Percentiles rank a stretch among this genome's conserved stretches.
Conservation (phyloP, 2,113 vertebrate species). For the Solea solea region DNA sequence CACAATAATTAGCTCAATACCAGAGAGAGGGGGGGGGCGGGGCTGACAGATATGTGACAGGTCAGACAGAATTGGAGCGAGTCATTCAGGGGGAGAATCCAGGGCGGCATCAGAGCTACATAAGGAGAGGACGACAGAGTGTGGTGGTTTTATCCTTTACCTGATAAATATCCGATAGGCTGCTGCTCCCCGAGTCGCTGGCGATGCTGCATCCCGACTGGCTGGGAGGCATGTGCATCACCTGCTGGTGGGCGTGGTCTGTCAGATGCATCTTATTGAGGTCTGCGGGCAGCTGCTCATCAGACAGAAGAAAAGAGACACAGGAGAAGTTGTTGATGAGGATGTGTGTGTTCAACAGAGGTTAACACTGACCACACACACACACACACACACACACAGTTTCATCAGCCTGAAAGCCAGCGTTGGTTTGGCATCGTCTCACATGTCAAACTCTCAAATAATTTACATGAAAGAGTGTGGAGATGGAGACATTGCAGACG, state of each 20-base stretch:
- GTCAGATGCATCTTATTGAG: slow-evolving; percentile 97
- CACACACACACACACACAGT: neutral
- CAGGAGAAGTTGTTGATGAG: neutral
- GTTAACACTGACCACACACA: neutral
- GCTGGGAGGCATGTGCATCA: slow-evolving; percentile 91
- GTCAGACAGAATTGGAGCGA: slow-evolving; percentile 9
- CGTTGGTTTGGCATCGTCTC: slow-evolving; percentile 37
- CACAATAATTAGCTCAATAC: slow-evolving; percentile 46
- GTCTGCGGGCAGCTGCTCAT: slow-evolving; percentile 92
- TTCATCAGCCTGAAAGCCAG: slow-evolving; percentile 51
- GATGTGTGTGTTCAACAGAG: slow-evolving; percentile 36
- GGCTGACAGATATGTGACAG: slow-evolving; percentile 22
- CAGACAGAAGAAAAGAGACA: slow-evolving; percentile 50
- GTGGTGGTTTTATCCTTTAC: slow-evolving; percentile 66
- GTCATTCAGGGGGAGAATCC: neutral
- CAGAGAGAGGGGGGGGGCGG: neutral
- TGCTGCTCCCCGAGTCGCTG: slow-evolving; percentile 98
- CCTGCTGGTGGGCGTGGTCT: slow-evolving; percentile 90
- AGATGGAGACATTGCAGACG: slow-evolving; percentile 22
- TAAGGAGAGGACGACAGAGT: slow-evolving; percentile 21
- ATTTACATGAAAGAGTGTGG: slow-evolving; percentile 35
- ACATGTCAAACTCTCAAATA: slow-evolving; percentile 12
- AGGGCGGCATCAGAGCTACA: too few species aligned
- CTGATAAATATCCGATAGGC: slow-evolving; percentile 98
- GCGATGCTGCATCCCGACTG: slow-evolving; percentile 97